A percentile compares a stretch with the other conserved stretches of the same genome.
Evolutionary conservation across 1,140 invertebrate genomes (phyloP).

Genomic region (Aphidius gifuensis): DNA sequence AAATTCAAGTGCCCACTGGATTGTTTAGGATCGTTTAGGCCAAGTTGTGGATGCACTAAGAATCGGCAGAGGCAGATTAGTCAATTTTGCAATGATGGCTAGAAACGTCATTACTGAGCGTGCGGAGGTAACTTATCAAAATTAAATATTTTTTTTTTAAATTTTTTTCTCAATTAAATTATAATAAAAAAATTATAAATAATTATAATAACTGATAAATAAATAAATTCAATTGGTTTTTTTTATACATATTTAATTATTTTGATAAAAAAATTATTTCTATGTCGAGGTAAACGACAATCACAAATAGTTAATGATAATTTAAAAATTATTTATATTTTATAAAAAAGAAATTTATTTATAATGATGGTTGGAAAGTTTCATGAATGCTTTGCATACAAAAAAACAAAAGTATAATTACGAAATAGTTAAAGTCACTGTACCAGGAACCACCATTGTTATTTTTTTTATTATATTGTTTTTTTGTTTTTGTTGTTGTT

Average conservation of each 20-base stretch:
- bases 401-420: constrained; percentile 5
- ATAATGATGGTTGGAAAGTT: constrained; percentile 8
- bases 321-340: not conserved
- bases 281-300: constrained; percentile 19
- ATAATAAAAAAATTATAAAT: not conserved
- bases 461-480: not conserved
- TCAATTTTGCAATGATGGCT: constrained; percentile 46
- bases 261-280: not conserved
- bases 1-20: constrained; percentile 14
- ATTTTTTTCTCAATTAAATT: not conserved
- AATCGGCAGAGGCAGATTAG: constrained; percentile 48
- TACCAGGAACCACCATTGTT: not conserved
- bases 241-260: not conserved
- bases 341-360: not conserved
- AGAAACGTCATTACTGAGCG: constrained; percentile 46
- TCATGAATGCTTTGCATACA: constrained; percentile 12
- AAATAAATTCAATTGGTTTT: not conserved
- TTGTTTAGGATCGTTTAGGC: constrained; percentile 47
- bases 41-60: constrained; percentile 45
- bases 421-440: not conserved
- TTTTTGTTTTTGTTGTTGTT: not conserved
- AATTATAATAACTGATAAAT: not conserved
- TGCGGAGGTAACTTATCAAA: constrained; percentile 43
- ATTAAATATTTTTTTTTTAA: not conserved
- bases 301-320: not conserved